Evolutionary conservation across 2,888 invertebrate species (phyloP).

Genomic region (Mycogona germanica): DNA sequence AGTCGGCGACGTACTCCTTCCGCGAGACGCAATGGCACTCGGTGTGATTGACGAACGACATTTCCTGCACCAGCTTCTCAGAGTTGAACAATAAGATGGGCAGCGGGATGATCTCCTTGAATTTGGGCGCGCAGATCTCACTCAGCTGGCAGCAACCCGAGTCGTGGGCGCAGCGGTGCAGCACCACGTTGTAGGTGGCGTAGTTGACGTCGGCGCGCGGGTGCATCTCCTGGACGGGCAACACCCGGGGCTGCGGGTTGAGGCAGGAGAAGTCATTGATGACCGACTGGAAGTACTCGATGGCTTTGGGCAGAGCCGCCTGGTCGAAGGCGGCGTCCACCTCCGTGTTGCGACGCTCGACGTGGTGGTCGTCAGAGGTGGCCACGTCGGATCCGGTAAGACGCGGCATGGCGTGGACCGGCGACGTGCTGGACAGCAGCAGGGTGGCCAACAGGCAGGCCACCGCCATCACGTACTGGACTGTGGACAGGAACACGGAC

Average conservation of each 20-base stretch:
- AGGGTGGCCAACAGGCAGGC: too few relatives aligned
- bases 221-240: constrained; percentile 8
- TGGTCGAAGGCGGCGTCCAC: neutral
- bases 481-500: too few relatives aligned
- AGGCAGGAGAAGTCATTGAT: neutral
- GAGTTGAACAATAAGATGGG: neutral
- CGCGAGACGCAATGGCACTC: neutral
- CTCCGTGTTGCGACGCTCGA: neutral
- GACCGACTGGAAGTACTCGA: constrained; percentile 2
- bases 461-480: too few relatives aligned
- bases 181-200: constrained; percentile 3
- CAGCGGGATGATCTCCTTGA: neutral
- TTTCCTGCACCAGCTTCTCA: neutral
- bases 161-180: constrained; percentile 9
- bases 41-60: constrained; percentile 5
- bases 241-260: constrained; percentile 1
- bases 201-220: neutral
- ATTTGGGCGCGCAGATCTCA: neutral
- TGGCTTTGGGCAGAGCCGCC: too few relatives aligned
- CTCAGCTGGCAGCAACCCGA: constrained; percentile 2
- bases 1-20: neutral
- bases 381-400: too few relatives aligned
- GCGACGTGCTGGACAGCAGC: neutral
- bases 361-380: too few relatives aligned
- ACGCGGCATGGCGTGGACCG: too few relatives aligned